Conservation (phyloP, 2,888 invertebrate species). For the Acanthosepion pharaonis region DNA sequence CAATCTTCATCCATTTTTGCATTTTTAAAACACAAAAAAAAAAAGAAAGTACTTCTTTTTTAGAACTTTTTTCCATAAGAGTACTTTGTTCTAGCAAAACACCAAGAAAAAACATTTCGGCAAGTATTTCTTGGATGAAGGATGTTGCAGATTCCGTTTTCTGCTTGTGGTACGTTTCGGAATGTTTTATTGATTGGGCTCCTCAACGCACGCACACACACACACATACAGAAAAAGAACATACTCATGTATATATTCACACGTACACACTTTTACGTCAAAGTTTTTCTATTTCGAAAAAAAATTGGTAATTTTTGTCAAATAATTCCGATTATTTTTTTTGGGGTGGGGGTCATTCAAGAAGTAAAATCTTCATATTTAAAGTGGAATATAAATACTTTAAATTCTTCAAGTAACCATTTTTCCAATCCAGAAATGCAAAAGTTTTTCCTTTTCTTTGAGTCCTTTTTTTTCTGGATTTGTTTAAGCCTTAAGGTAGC, state of each 20-base stretch:
- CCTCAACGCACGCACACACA: background rate
- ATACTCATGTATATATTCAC: background rate
- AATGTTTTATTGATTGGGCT: background rate
- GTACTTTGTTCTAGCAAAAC: background rate
- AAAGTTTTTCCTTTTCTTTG: too few species aligned
- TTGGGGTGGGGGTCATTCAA: too few species aligned
- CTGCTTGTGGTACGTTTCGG: conserved; percentile 1
- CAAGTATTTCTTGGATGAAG: background rate
- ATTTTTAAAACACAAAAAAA: background rate
- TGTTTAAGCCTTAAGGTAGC: too few species aligned
- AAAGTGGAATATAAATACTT: too few species aligned
- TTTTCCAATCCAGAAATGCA: too few species aligned
- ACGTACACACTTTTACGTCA: background rate
- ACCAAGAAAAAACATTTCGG: background rate
- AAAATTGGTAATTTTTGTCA: too few species aligned
- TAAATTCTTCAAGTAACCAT: too few species aligned
- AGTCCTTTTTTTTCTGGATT: too few species aligned
- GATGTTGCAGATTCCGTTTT: background rate
- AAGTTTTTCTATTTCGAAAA: background rate
- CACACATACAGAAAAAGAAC: background rate
- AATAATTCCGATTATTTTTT: background rate
- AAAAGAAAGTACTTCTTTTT: background rate
- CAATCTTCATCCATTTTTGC: background rate
- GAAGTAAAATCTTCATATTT: too few species aligned
- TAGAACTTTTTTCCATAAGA: background rate